Evolutionary conservation across 2,797 vertebrate species (phyloP), one percentile per base, ranked within the genome.

Genomic region (Phoeniculus purpureus): DNA sequence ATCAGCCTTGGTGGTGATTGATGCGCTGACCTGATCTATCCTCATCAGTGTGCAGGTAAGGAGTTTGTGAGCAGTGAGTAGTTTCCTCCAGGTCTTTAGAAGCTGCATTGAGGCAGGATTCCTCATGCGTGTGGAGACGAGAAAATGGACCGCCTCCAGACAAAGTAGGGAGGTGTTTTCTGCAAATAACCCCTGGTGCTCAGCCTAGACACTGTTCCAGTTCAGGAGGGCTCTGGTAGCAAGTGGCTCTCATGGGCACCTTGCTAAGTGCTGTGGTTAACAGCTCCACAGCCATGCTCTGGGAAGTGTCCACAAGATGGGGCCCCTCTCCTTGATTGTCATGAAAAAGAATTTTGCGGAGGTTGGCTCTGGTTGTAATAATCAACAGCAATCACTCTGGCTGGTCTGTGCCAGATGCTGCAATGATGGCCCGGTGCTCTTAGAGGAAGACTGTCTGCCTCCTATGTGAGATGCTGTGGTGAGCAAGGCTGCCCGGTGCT

Each of bases 221-320:
- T 45, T 54, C 22, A 22, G 27, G 29, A 0, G 1, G 58, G 52
- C n/a, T 18, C 37, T 45, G 43, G 15, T n/a, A 65, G 68, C 59
- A 47, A 34, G 3, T 47, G 0, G 3, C 32, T 50, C 8, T 20
- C 27, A 15, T 5, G 43, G 31, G 48, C 12, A 1, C 52, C 82
- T 13, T 47, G n/a, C 10, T 25, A 55, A 91, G 10, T 26, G 9
- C 31, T 1, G 2, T 13, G 20, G 22, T 20, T 19, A 67, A 72
- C n/a, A 83, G 51, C 47, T 77, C 48, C 47, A 7, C 55, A 77
- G 55, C 21, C n/a, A 14, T 6, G 2, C 66, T 76, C 64, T 47
- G 54, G 67, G 32, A 93, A 85, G 72, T 5, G 51, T 47, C 94
- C 94, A 95, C 90, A 55, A 91, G 92, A 71, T 93, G 87, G 92